Conservation (phyloP, 2,888 invertebrate genomes). For the Dryadula phaetusa region DNA sequence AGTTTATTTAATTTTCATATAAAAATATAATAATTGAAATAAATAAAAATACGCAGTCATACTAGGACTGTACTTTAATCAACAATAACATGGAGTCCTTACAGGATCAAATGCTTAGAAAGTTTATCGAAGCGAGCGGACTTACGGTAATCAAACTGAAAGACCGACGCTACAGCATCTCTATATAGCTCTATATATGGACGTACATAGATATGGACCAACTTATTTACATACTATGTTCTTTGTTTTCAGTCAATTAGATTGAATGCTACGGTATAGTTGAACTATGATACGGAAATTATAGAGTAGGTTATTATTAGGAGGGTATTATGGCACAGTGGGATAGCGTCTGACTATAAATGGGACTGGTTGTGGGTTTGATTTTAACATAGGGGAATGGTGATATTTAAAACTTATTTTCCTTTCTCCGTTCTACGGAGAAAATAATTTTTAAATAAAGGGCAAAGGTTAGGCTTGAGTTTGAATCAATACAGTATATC, state of each 20-base stretch:
- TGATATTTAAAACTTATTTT: too few species aligned
- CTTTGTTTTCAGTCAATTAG: constrained; percentile 33
- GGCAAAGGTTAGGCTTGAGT: too few species aligned
- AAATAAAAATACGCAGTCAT: neutral
- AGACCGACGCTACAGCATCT: constrained; percentile 50
- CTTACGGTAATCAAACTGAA: constrained; percentile 72
- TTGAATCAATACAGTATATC: too few species aligned
- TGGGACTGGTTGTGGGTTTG: too few species aligned
- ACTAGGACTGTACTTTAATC: constrained; percentile 36
- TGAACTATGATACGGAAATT: constrained; percentile 18
- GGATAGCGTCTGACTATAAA: too few species aligned
- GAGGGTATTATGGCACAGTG: too few species aligned
- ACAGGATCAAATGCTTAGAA: constrained; percentile 64
- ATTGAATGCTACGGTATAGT: constrained; percentile 3
- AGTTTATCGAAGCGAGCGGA: constrained; percentile 64
- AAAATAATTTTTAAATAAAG: too few species aligned
- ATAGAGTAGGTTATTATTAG: neutral
- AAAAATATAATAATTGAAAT: neutral
- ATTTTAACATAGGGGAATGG: too few species aligned
- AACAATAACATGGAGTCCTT: constrained; percentile 50
- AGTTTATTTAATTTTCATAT: too few species aligned
- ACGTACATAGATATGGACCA: constrained; percentile 26
- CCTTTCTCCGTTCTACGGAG: too few species aligned
- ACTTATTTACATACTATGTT: constrained; percentile 37
- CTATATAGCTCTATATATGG: neutral